Evolutionary conservation across 2,888 invertebrate genomes (phyloP), one percentile per base, ranked within the genome.

Genomic region (Lumbricus terrestris): DNA sequence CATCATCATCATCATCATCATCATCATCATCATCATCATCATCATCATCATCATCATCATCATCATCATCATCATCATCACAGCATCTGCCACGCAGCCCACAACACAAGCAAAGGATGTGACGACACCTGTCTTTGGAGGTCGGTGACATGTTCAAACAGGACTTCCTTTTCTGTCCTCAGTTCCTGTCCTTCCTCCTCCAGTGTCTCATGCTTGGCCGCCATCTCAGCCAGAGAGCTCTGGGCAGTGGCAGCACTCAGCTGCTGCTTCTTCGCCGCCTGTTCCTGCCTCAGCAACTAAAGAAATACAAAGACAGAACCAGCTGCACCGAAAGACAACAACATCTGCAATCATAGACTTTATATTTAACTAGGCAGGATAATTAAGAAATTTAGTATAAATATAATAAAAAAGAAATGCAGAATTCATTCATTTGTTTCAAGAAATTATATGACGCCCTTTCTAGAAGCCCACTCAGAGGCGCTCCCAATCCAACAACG

Each of bases 141-240:
- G 37, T 94, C 94, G 35, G 94, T 93, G 20, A 94, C 94, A 92
- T 94, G 94, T 90, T 94, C 94, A 1, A 94, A 94, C 47, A 95
- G 92, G 42, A 94, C 92, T 42, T 93, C 91, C 91, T 94, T 94
- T 92, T 95, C 95, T 88, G 93, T 93, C 90, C 93, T 92, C 90
- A 95, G 93, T 90, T 94, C 94, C 33, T 92, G 91, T 90, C 93
- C 93, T 88, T 94, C 94, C 13, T 92, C 91, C 69, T 94, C 94
- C 2, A 92, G 40, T 42, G 91, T 90, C 40, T 91, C 90, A 69
- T 93, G 93, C 90, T 93, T 91, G n/a, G 91, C 92, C 88, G 94
- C 93, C 18, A 93, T 88, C 89, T 94, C 94, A 13, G 92, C 92
- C 47, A 94, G 91, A 5, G 93, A 92, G 88, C 93, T 93, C 89